A percentile compares a stretch with the other conserved stretches of the same genome.
Conservation (phyloP, 2,888 invertebrate species). For the Philopedon plagiatum region DNA sequence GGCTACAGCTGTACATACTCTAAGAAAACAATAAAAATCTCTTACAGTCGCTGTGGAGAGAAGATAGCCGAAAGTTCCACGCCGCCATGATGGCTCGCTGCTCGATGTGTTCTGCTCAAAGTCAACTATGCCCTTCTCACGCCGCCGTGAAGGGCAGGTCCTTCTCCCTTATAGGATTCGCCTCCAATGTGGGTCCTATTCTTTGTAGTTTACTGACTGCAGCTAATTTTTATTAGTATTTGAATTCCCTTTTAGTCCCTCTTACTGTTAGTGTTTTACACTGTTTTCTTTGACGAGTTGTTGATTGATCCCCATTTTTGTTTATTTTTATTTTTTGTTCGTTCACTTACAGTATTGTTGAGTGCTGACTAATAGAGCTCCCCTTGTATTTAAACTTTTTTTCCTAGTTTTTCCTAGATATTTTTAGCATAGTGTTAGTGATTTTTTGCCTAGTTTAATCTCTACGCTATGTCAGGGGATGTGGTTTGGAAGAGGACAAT, state of each 20-base stretch:
- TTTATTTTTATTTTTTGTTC: not conserved
- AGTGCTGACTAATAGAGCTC: not conserved
- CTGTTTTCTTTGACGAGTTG: not conserved
- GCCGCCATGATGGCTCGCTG: slow-evolving; percentile 65
- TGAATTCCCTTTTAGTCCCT: not conserved
- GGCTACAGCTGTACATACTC: too few species aligned
- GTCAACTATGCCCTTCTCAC: slow-evolving; percentile 59
- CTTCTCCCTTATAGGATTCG: slow-evolving; percentile 49
- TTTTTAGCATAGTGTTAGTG: not conserved
- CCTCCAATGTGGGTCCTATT: slow-evolving; percentile 42
- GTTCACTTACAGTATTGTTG: not conserved
- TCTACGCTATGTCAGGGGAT: too few species aligned
- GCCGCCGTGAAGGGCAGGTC: slow-evolving; percentile 42
- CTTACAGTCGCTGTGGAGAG: slow-evolving; percentile 76
- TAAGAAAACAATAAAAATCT: slow-evolving; percentile 39
- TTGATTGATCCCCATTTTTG: too few species aligned
- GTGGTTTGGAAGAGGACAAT: too few species aligned
- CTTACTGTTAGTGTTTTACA: not conserved
- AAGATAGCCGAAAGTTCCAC: slow-evolving; percentile 68
- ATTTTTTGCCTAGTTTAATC: not conserved
- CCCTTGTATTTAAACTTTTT: too few species aligned
- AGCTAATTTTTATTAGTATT: not conserved
- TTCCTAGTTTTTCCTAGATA: not conserved
- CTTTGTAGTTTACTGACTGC: not conserved
- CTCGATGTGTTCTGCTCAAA: slow-evolving; percentile 66